A percentile compares a stretch with the other conserved stretches of the same genome.
Conservation (phyloP, 2,113 vertebrate genomes). For the Tachycineta bicolor region DNA sequence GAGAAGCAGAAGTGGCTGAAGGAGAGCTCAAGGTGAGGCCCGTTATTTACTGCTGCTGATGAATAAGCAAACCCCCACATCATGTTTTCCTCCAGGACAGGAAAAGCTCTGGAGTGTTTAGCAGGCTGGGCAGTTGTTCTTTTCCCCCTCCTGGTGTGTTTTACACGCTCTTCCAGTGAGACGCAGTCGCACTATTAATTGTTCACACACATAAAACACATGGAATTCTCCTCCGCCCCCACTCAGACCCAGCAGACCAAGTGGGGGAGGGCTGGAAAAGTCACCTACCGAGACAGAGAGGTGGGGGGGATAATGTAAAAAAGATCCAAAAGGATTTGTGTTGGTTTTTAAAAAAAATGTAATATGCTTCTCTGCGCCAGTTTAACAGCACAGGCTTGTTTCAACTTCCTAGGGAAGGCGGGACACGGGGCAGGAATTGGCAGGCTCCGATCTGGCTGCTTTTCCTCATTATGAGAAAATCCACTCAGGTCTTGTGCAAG, state of each 20-base stretch:
- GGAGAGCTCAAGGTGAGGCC: conserved; percentile 51
- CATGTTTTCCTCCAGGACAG: conserved; percentile 17
- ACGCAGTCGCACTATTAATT: neutral
- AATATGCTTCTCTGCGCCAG: neutral
- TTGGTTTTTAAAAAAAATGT: neutral
- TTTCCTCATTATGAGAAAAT: conserved; percentile 26
- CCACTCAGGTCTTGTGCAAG: neutral
- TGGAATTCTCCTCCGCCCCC: neutral
- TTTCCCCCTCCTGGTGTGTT: conserved; percentile 18
- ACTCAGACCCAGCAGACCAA: neutral
- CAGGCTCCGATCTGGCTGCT: conserved; percentile 6
- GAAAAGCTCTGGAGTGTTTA: neutral
- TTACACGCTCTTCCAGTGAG: neutral
- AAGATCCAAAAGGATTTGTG: neutral
- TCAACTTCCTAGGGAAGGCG: conserved; percentile 16
- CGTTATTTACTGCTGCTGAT: neutral
- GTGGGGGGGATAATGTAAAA: neutral
- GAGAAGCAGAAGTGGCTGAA: conserved; percentile 20
- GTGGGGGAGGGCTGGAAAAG: neutral
- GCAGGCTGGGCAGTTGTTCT: neutral
- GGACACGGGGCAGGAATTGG: neutral
- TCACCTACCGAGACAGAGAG: neutral
- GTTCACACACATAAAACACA: neutral
- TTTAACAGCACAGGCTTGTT: neutral
- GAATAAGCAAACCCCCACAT: neutral